These are phyloP conservation scores for Eristalis arbustorum DNA, from an alignment of 2,888 invertebrate genomes.

Conservation along the genomic window DNA sequence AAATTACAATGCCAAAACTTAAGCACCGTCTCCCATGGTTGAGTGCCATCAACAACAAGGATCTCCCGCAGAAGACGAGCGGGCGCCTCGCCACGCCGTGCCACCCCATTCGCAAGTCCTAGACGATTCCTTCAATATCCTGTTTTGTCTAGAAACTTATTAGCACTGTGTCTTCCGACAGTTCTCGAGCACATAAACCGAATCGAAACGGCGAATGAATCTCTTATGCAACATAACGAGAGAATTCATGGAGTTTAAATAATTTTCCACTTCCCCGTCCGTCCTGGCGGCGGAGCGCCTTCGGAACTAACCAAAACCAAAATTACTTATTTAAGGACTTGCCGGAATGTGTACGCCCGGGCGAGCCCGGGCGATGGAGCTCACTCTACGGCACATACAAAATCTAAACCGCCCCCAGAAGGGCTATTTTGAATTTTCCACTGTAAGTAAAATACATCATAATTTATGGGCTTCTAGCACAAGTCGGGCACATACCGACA, in stretches of 20 bases:
- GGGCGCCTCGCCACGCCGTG: too few species aligned
- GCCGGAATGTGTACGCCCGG: not conserved
- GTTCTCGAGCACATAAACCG: conserved; percentile 29
- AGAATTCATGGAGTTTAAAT: conserved; percentile 64
- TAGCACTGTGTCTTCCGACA: conserved; percentile 49
- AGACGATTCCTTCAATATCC: conserved; percentile 63
- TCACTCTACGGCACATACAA: not conserved
- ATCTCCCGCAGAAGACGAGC: conserved; percentile 36
- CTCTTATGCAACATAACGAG: conserved; percentile 33
- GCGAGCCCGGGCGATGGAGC: not conserved
- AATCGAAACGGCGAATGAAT: conserved; percentile 24
- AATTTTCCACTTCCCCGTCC: conserved; percentile 29
- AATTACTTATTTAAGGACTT: conserved; percentile 59
- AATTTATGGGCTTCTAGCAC: conserved; percentile 55
- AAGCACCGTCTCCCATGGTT: not conserved
- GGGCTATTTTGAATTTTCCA: conserved; percentile 53
- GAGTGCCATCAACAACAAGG: not conserved
- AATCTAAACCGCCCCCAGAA: conserved; percentile 7
- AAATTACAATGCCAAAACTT: conserved; percentile 41
- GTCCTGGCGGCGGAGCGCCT: not conserved
- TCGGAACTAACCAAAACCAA: conserved; percentile 19
- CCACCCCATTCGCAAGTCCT: conserved; percentile 48
- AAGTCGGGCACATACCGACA: conserved; percentile 16
- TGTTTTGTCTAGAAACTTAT: conserved; percentile 65
- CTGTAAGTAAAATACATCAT: conserved; percentile 55